phyloP scores from a whole-genome alignment of 2,888 invertebrate genomes.

The Eutolmus rufibarbis region DNA sequence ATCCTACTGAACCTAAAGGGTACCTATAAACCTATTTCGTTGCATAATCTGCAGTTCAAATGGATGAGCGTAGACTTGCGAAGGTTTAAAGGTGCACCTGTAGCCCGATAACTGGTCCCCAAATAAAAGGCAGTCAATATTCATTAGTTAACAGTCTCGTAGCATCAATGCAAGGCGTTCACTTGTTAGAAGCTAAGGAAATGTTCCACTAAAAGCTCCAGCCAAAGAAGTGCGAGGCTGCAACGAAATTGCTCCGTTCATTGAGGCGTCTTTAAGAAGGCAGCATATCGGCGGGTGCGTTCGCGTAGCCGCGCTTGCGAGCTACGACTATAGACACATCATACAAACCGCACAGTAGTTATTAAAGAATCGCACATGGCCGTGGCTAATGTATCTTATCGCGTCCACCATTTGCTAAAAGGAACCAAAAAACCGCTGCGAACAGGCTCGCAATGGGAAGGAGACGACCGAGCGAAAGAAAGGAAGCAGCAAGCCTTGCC shows the following conservation, averaged over 20 bases:
- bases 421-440: slow-evolving; percentile 45
- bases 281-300: background rate
- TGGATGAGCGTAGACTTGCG: background rate
- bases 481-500: slow-evolving; percentile 40
- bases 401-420: slow-evolving; percentile 50
- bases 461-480: background rate
- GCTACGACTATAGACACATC: slow-evolving; percentile 17
- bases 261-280: background rate
- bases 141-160: background rate
- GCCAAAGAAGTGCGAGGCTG: background rate
- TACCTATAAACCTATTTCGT: too few species aligned
- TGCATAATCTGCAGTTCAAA: too few species aligned
- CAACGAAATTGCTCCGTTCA: background rate
- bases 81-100: background rate
- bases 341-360: slow-evolving; percentile 49
- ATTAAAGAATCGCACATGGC: slow-evolving; percentile 50
- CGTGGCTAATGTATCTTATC: slow-evolving; percentile 51
- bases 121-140: background rate
- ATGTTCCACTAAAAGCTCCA: background rate
- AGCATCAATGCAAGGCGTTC: background rate
- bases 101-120: background rate
- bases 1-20: too few species aligned
- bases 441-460: slow-evolving; percentile 4
- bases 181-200: background rate
- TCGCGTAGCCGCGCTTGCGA: background rate